Conservation (phyloP, 2,888 invertebrate species). For the Strigamia maritima region DNA sequence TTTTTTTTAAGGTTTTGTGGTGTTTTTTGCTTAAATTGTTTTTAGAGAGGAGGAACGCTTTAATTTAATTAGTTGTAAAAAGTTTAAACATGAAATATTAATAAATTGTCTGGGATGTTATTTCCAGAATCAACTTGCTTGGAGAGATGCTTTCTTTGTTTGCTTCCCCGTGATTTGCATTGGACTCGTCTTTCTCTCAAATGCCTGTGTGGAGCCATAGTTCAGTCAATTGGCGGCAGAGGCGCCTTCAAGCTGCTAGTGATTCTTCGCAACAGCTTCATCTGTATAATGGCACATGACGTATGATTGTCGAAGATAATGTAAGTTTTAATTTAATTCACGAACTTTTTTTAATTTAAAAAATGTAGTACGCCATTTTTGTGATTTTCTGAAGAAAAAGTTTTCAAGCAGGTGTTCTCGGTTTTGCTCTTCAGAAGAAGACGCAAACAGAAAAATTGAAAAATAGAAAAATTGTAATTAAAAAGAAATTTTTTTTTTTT, state of each 20-base stretch:
- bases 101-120: not conserved
- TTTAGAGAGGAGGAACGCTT: too few species aligned
- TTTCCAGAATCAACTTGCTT: conserved; percentile 15
- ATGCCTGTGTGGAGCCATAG: conserved; percentile 21
- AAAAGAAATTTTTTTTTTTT: not conserved
- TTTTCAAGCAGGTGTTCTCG: too few species aligned
- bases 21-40: too few species aligned
- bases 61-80: not conserved
- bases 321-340: not conserved
- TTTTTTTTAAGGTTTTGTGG: too few species aligned
- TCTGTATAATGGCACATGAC: conserved; percentile 26
- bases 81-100: not conserved
- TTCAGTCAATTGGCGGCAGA: conserved; percentile 32
- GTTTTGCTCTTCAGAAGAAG: too few species aligned
- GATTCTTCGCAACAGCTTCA: conserved; percentile 24
- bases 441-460: too few species aligned
- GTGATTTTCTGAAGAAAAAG: not conserved
- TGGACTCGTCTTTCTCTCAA: conserved; percentile 25
- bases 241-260: conserved; percentile 30
- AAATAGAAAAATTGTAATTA: too few species aligned
- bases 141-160: not conserved
- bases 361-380: not conserved
- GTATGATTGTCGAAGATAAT: not conserved
- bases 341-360: not conserved
- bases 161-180: conserved; percentile 24